Evolutionary conservation across 1,140 invertebrate genomes (phyloP).

Genomic region (Lasioglossum albipes): DNA sequence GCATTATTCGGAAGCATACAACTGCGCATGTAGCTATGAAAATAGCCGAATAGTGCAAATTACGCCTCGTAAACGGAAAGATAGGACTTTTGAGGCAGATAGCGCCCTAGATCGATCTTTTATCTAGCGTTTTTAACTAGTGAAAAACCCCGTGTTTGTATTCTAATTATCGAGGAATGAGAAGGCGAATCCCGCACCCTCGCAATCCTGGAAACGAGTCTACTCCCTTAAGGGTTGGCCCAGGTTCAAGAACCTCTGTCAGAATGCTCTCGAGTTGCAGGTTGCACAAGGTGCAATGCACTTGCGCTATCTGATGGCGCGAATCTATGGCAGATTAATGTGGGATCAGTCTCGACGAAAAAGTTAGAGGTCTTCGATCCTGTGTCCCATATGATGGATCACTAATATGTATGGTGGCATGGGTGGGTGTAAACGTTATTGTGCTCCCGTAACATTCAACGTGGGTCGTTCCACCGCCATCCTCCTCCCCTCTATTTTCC

Average conservation of each 20-base stretch:
- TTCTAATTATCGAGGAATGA: too few species aligned
- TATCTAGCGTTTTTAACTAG: too few species aligned
- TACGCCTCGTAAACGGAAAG: too few species aligned
- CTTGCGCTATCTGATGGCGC: slow-evolving; percentile 68
- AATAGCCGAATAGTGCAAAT: too few species aligned
- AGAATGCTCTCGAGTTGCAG: background rate
- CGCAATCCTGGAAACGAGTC: too few species aligned
- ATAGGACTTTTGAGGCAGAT: too few species aligned
- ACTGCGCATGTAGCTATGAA: too few species aligned
- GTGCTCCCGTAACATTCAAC: slow-evolving; percentile 47
- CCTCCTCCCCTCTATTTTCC: background rate
- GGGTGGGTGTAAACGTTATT: slow-evolving; percentile 47
- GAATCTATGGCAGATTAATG: slow-evolving; percentile 71
- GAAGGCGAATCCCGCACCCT: too few species aligned
- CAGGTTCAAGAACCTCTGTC: background rate
- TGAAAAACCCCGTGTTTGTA: too few species aligned
- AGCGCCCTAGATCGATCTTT: too few species aligned
- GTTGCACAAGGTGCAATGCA: slow-evolving; percentile 15
- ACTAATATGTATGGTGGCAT: slow-evolving; percentile 70
- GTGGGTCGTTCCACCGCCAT: slow-evolving; percentile 23
- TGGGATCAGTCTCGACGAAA: slow-evolving; percentile 66
- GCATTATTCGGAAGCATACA: too few species aligned
- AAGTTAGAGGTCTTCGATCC: slow-evolving; percentile 43
- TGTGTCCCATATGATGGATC: slow-evolving; percentile 69
- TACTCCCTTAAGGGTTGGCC: too few species aligned